Evolutionary conservation across 2,888 invertebrate species (phyloP).

Genomic region (Drosophila birchii): DNA sequence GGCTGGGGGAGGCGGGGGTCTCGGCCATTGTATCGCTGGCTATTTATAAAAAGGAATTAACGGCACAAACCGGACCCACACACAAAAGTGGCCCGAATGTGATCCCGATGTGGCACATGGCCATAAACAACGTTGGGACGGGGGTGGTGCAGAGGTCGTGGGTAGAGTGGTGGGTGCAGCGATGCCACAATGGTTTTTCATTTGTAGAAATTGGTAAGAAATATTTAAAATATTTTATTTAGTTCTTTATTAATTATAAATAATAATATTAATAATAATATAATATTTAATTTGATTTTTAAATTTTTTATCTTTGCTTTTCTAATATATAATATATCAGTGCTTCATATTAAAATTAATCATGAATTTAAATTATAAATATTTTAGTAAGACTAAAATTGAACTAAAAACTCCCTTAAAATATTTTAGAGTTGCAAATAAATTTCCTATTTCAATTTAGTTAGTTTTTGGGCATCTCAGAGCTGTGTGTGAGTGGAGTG

Average conservation of each 20-base stretch:
- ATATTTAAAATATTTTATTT: not conserved
- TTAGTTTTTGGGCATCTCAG: not conserved
- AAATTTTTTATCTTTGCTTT: not conserved
- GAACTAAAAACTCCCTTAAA: not conserved
- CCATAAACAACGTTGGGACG: conserved; percentile 65
- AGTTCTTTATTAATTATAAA: not conserved
- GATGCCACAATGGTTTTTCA: conserved; percentile 7
- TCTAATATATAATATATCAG: not conserved
- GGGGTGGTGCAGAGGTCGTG: conserved; percentile 4
- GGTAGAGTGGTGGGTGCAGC: not conserved
- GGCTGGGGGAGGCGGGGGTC: not conserved
- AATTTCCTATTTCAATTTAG: not conserved
- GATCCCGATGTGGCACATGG: conserved; percentile 76
- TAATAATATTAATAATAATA: not conserved
- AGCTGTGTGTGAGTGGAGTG: not conserved
- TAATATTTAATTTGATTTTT: not conserved
- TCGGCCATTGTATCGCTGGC: conserved; percentile 54
- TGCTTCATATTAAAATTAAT: too few relatives aligned
- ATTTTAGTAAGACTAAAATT: not conserved
- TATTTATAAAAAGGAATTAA: conserved; percentile 80
- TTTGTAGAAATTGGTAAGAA: not conserved
- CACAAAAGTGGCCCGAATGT: conserved; percentile 53
- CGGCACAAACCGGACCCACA: conserved; percentile 76
- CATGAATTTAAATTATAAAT: too few relatives aligned
- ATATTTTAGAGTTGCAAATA: not conserved